Conservation (phyloP, 2,888 invertebrate genomes). For the Odontomyia ornata region DNA sequence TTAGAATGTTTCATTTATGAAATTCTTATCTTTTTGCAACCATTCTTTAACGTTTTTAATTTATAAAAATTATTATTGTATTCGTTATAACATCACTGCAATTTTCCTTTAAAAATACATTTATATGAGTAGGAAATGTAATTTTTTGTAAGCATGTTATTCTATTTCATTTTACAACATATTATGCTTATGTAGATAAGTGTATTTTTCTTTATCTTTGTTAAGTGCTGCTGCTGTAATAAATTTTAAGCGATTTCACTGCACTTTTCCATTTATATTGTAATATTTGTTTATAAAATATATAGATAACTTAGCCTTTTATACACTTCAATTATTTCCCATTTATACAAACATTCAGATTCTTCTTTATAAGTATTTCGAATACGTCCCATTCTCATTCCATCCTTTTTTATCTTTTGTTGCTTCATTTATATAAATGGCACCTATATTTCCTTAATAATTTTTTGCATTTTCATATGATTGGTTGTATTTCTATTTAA, state of each 20-base stretch:
- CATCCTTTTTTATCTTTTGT: background rate
- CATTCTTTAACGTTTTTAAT: background rate
- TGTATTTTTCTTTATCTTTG: conserved; percentile 13
- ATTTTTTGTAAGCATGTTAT: conserved; percentile 20
- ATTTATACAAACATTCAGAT: conserved; percentile 40
- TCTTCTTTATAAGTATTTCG: background rate
- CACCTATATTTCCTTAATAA: conserved; percentile 42
- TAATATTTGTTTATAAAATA: conserved; percentile 11
- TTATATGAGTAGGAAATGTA: conserved; percentile 32
- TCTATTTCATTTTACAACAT: conserved; percentile 23
- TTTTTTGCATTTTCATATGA: background rate
- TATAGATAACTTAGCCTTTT: conserved; percentile 36
- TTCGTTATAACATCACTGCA: conserved; percentile 29
- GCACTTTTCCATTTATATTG: conserved; percentile 1
- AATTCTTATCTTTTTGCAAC: background rate
- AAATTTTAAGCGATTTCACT: conserved; percentile 25
- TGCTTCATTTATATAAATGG: conserved; percentile 45
- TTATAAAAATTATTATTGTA: conserved; percentile 18
- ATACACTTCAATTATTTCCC: conserved; percentile 23
- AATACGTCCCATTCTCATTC: background rate
- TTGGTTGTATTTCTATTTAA: conserved; percentile 31
- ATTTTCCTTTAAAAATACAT: conserved; percentile 20
- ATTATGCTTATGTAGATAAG: conserved; percentile 26
- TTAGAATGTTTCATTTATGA: conserved; percentile 18
- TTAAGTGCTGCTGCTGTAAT: conserved; percentile 36